Evolutionary conservation across 2,797 vertebrate species (phyloP).

Genomic region (Sciurus vulgaris): DNA sequence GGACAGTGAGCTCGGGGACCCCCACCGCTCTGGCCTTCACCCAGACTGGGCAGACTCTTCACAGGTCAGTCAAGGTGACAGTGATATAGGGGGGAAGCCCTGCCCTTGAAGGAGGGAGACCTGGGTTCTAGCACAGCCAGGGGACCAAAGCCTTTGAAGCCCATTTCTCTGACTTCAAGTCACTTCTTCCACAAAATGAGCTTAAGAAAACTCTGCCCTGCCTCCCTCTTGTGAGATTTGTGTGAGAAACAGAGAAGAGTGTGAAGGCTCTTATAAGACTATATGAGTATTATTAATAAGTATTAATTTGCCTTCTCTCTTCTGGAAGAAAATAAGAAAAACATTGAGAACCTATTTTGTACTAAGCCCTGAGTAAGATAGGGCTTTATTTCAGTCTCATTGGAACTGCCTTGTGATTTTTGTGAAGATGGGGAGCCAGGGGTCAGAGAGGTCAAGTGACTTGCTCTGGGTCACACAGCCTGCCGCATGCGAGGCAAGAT

Average conservation of each 20-base stretch:
- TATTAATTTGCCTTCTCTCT: not conserved
- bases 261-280: not conserved
- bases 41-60: not conserved
- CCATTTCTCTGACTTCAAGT: not conserved
- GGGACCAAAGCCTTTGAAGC: not conserved
- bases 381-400: not conserved
- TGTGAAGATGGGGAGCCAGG: not conserved
- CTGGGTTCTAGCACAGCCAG: not conserved
- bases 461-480: not conserved
- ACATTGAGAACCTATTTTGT: not conserved
- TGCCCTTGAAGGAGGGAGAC: not conserved
- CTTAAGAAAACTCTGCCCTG: not conserved
- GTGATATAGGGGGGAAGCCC: accelerated
- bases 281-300: not conserved
- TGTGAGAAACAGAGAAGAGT: not conserved
- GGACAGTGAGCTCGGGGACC: not conserved
- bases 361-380: not conserved
- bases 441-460: not conserved
- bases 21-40: not conserved
- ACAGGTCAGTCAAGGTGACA: not conserved
- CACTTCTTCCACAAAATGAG: not conserved
- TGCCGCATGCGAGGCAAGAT: too few species aligned
- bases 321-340: not conserved
- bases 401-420: not conserved
- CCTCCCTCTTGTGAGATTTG: not conserved